Conservation (phyloP, 2,888 invertebrate species). For the Ornithoptera alexandrae region DNA sequence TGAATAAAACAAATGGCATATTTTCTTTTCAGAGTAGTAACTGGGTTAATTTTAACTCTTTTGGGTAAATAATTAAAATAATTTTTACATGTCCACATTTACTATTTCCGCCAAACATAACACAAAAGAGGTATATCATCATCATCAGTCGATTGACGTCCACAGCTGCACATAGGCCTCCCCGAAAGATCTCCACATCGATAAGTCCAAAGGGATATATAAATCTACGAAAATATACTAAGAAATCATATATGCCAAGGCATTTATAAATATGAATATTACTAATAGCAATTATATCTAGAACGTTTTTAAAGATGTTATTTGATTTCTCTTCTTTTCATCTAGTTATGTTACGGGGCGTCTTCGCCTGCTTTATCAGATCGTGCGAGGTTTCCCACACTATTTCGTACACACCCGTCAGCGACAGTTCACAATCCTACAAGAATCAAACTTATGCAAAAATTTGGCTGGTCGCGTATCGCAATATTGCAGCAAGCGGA, state of each 20-base stretch:
- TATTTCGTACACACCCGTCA: constrained; percentile 99
- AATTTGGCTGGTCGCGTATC: constrained; percentile 98
- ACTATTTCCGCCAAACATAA: too few species aligned
- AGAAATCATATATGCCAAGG: too few species aligned
- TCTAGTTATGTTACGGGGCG: constrained; percentile 97
- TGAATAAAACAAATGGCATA: not conserved
- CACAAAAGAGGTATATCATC: too few species aligned
- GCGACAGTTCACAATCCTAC: constrained; percentile 99
- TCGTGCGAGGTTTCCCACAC: constrained; percentile 96
- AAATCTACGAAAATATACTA: too few species aligned
- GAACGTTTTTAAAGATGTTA: not conserved
- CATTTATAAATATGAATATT: too few species aligned
- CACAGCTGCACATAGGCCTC: not conserved
- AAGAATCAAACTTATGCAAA: constrained; percentile 96
- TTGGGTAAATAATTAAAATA: not conserved
- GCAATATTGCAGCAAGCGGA: constrained; percentile 99
- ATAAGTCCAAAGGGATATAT: not conserved
- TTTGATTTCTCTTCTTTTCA: not conserved
- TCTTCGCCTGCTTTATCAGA: constrained; percentile 99
- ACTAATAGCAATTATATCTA: too few species aligned
- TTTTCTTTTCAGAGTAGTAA: not conserved
- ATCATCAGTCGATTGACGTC: too few species aligned
- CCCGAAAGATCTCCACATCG: not conserved
- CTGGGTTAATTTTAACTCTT: not conserved
- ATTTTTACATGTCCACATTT: too few species aligned